Evolutionary conservation across 30 jellyfish, hydroid and myxozoan species (phyloP).

Genomic region (Cassiopea andromeda): DNA sequence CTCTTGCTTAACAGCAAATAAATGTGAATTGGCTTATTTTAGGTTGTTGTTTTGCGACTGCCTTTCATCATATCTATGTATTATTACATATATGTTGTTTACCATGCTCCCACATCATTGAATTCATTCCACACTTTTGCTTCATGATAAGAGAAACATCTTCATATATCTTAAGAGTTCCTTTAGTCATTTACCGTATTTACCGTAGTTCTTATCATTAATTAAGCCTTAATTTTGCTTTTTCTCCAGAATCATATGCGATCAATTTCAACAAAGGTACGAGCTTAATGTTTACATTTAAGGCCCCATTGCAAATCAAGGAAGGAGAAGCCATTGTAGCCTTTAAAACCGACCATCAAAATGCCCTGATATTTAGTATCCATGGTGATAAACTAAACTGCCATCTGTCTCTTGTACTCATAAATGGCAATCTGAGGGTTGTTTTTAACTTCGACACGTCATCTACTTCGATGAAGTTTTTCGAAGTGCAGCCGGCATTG

Average conservation of each 20-base stretch:
- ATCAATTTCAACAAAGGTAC: slow-evolving; percentile 24
- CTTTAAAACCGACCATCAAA: slow-evolving; percentile 34
- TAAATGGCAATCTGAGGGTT: slow-evolving; percentile 43
- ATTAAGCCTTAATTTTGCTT: neutral
- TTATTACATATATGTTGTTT: too few species aligned
- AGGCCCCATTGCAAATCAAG: slow-evolving; percentile 31
- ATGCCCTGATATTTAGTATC: slow-evolving; percentile 51
- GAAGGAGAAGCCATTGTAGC: slow-evolving; percentile 61
- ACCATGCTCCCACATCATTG: too few species aligned
- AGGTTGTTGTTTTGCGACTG: too few species aligned
- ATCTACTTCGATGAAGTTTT: neutral
- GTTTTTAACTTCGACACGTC: slow-evolving; percentile 46
- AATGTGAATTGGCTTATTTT: too few species aligned
- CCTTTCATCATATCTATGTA: too few species aligned
- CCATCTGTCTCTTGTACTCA: slow-evolving; percentile 58
- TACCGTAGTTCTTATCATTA: too few species aligned
- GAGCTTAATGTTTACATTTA: slow-evolving; percentile 42
- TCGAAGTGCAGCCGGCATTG: slow-evolving; percentile 12
- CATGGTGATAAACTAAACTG: slow-evolving; percentile 62
- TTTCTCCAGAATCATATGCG: slow-evolving; percentile 50
- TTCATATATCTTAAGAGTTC: too few species aligned
- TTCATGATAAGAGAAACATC: too few species aligned
- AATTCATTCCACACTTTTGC: too few species aligned
- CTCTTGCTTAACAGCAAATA: too few species aligned
- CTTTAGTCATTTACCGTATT: too few species aligned